A percentile compares a stretch with the other conserved stretches of the same genome.
Conservation (phyloP, 2,888 invertebrate species). For the Rhorus exstirpatorius region DNA sequence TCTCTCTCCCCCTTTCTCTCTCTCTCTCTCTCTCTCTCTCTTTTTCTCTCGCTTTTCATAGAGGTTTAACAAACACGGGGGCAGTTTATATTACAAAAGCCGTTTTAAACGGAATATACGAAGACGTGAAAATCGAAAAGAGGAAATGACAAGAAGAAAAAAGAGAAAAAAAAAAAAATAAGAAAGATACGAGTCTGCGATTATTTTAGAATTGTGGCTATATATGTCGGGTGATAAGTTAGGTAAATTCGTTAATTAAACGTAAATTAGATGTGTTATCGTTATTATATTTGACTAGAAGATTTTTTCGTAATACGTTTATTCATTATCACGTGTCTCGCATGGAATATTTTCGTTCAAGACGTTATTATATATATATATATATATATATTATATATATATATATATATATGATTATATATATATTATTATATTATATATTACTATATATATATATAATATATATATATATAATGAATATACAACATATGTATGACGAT, state of each 20-base stretch:
- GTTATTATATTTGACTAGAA: slow-evolving; percentile 73
- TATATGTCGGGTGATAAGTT: slow-evolving; percentile 67
- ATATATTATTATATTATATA: too few relatives aligned
- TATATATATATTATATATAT: slow-evolving; percentile 54
- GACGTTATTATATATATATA: slow-evolving; percentile 62
- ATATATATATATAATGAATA: slow-evolving; percentile 44
- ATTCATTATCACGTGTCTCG: slow-evolving; percentile 74
- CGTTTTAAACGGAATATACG: slow-evolving; percentile 63
- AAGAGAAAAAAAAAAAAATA: slow-evolving; percentile 36
- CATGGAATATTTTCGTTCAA: slow-evolving; percentile 73
- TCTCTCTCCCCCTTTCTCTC: slow-evolving; percentile 62
- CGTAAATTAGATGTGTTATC: slow-evolving; percentile 74
- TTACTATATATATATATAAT: slow-evolving; percentile 55
- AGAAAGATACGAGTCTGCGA: slow-evolving; percentile 48
- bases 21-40: slow-evolving; percentile 59
- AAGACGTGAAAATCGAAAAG: slow-evolving; percentile 57
- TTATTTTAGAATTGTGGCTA: slow-evolving; percentile 46
- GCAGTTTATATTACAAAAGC: slow-evolving; percentile 56
- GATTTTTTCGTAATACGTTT: slow-evolving; percentile 72
- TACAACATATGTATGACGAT: slow-evolving; percentile 56
- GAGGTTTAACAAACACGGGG: slow-evolving; percentile 61
- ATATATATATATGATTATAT: slow-evolving; percentile 54
- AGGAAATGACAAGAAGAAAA: slow-evolving; percentile 44
- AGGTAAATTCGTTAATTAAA: slow-evolving; percentile 72
- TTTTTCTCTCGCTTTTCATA: slow-evolving; percentile 66